Evolutionary conservation across 2,113 vertebrate genomes (phyloP).

Genomic region (Kryptolebias marmoratus): DNA sequence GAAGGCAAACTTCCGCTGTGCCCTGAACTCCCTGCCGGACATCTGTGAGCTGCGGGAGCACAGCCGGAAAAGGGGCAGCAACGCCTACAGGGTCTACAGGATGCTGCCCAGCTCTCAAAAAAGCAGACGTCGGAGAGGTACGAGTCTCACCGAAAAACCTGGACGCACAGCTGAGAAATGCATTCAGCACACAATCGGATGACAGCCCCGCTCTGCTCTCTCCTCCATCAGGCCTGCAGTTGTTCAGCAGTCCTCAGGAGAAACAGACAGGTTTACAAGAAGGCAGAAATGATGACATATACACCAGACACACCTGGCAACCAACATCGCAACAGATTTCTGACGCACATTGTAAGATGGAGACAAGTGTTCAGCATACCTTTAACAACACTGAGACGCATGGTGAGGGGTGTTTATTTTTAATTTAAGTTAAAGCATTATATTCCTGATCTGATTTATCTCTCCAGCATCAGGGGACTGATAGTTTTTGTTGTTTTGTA

Average conservation of each 20-base stretch:
- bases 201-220: background rate
- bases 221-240: conserved; percentile 37
- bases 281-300: conserved; percentile 4
- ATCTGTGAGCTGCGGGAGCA: conserved; percentile 80
- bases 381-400: conserved; percentile 26
- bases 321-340: conserved; percentile 19
- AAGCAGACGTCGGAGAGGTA: conserved; percentile 73
- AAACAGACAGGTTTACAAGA: conserved; percentile 18
- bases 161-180: background rate
- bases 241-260: conserved; percentile 37
- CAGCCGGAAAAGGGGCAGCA: conserved; percentile 82
- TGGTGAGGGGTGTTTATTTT: conserved; percentile 24
- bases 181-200: background rate
- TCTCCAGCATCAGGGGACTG: background rate
- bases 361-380: conserved; percentile 15
- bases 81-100: conserved; percentile 81
- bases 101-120: conserved; percentile 75
- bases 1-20: conserved; percentile 86
- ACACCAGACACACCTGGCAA: conserved; percentile 37
- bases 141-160: background rate
- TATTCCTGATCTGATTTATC: background rate
- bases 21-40: conserved; percentile 82
- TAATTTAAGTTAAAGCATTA: background rate
- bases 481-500: conserved; percentile 42
- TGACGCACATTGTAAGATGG: conserved; percentile 27